Evolutionary conservation across 2,888 invertebrate species (phyloP), one percentile per base, ranked within the genome.

Genomic region (Synanthedon tipuliformis): DNA sequence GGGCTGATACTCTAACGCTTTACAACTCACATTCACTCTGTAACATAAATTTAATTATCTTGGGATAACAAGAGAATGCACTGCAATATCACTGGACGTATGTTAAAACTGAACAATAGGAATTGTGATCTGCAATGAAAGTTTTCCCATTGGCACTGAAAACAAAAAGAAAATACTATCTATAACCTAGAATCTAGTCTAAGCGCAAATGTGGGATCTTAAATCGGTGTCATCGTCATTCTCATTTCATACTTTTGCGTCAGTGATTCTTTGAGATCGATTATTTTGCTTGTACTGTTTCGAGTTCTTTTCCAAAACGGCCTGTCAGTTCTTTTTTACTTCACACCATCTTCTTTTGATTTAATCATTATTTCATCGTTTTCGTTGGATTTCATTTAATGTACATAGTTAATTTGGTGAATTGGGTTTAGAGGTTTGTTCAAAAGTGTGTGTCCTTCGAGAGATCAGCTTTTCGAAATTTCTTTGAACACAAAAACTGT

Each of bases 261-360:
- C 75, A 76, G 68, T 74, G 73, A 78, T 75, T 75, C 74, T 69
- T 67, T 66, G 64, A 61, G 16, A 78, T 78, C 71, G 66, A 64
- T 86, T 84, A 68, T 71, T 80, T 84, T 82, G 85, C 85, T 82
- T 84, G 72, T 78, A 77, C 68, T 71, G 64, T 73, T 76, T 77
- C 75, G 66, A 75, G 67, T 81, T 86, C 66, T 78, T 85, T 85
- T 86, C 88, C 89, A 89, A 89, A 89, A 88, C 87, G 88, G 85
- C 86, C 88, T 87, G 87, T 87, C 81, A 81, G 80, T 86, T 85
- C 71, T 72, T 66, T 76, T 75, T 61, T 58, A 18, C 64, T 64
- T 78, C 77, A 81, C 73, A 69, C 75, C 81, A 81, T 82, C 75
- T 81, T 78, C 67, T 75, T 66, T 74, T 71, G 64, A 75, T 73